Base-by-base conservation (phyloP, 2,797 vertebrate species). In the Malacoctenus gilli region DNA sequence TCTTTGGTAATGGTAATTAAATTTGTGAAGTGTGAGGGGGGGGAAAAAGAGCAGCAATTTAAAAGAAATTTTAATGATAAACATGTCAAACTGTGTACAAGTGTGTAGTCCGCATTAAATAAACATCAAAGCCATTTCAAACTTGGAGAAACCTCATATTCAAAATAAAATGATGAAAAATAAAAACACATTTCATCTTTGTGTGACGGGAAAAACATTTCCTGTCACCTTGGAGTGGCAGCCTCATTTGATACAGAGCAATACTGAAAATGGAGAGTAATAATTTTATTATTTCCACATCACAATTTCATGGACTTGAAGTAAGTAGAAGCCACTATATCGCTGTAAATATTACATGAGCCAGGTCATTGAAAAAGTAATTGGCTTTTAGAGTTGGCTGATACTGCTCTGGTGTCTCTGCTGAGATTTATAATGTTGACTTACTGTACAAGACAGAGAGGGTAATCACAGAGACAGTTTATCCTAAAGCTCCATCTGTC, bases 401-500 rank as follows among this genome's bases (percentile, higher is more conserved):
- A 78, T 82, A 71, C 59, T 67, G 58, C 72, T 69, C 64, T 55
- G 46, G 62, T 78, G 72, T 83, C 71, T 78, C 63, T 1, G 36
- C 63, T 22, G 47, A 88, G 82, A 88, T 88, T 76, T 83, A 86
- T 84, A 84, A 81, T 88, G 88, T 83, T 88, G 79, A 81, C 80
- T 85, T 82, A 85, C 75, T 72, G 79, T 81, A 84, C 66, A 68
- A 82, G 80, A 86, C 72, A 79, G 72, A 76, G 75, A 75, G 73
- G 79, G 75, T 86, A 82, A 87, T 84, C 77, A 85, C 56, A 37
- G 64, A 67, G 75, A 81, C 77, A 78, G 62, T 85, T 84, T 75
- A 65, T 84, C 75, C 84, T 41, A 44, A 69, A 79, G 75, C 65
- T 61, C 74, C 68, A 84, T 82, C 78, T 69, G 62, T 80, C 84